A percentile compares a stretch with the other conserved stretches of the same genome.
Conservation (phyloP, 2,888 invertebrate genomes). For the Stenchaetothrips biformis region DNA sequence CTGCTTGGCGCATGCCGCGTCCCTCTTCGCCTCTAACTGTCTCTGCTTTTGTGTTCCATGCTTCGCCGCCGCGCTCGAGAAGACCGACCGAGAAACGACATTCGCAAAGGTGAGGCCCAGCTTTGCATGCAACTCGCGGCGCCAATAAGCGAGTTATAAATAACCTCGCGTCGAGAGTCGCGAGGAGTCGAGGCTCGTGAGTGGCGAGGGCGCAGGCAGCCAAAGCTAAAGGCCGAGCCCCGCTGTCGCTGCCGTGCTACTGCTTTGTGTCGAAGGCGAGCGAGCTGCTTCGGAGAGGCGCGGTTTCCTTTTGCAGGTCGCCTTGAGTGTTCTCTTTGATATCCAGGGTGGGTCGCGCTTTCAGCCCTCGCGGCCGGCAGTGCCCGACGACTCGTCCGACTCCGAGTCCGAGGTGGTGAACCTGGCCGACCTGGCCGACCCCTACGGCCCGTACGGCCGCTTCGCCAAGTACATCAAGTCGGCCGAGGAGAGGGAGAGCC, state of each 20-base stretch:
- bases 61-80: not conserved
- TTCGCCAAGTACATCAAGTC: conserved; percentile 12
- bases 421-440: not conserved
- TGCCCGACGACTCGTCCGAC: not conserved
- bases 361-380: not conserved
- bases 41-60: conserved; percentile 26
- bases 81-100: conserved; percentile 8
- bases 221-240: too few relatives aligned
- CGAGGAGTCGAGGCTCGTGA: too few relatives aligned
- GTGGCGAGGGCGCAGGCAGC: too few relatives aligned
- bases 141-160: too few relatives aligned
- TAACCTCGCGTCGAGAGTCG: too few relatives aligned
- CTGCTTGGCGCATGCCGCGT: not conserved
- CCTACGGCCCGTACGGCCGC: conserved; percentile 1
- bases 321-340: not conserved
- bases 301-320: not conserved
- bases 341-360: not conserved
- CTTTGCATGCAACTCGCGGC: too few relatives aligned
- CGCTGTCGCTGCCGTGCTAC: too few relatives aligned
- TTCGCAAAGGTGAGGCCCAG: not conserved
- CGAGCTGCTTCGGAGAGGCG: too few relatives aligned
- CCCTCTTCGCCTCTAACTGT: not conserved
- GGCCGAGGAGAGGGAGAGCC: not conserved
- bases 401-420: not conserved
- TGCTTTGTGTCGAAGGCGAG: too few relatives aligned